These are phyloP conservation scores for Virgularia gustaviana DNA, from an alignment of 92 coral and sea anemone genomes.

Conservation along the genomic window DNA sequence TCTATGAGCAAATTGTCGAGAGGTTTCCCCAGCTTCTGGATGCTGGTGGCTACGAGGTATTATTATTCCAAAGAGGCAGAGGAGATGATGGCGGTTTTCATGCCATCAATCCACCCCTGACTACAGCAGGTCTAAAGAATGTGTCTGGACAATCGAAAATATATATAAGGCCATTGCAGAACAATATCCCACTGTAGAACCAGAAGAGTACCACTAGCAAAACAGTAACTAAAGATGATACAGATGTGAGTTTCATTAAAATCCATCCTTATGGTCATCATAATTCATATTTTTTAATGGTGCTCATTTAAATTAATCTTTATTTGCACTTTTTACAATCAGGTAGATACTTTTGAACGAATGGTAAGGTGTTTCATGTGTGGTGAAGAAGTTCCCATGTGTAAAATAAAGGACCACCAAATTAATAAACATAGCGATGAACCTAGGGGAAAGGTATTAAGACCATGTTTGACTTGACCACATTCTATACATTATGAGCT, in stretches of 20 bases:
- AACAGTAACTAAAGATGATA: too few relatives aligned
- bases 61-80: constrained; percentile 47
- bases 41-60: constrained; percentile 54
- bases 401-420: constrained; percentile 35
- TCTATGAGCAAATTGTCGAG: constrained; percentile 46
- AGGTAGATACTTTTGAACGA: constrained; percentile 27
- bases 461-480: too few relatives aligned
- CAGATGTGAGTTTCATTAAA: too few relatives aligned
- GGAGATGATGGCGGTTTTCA: constrained; percentile 56
- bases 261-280: too few relatives aligned
- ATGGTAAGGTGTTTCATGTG: constrained; percentile 16
- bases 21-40: constrained; percentile 34
- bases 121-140: constrained; percentile 38
- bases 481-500: too few relatives aligned
- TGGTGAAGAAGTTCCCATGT: constrained; percentile 29
- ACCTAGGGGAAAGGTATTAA: background rate
- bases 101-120: constrained; percentile 46
- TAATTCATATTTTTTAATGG: too few relatives aligned
- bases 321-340: background rate
- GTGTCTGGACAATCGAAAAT: constrained; percentile 47
- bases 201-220: too few relatives aligned
- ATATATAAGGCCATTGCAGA: constrained; percentile 43
- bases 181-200: too few relatives aligned
- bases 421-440: background rate
- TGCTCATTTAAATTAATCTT: too few relatives aligned